These are phyloP conservation scores for Disparrhopalites patrizii DNA, from an alignment of 2,888 invertebrate genomes.

Conservation along the genomic window DNA sequence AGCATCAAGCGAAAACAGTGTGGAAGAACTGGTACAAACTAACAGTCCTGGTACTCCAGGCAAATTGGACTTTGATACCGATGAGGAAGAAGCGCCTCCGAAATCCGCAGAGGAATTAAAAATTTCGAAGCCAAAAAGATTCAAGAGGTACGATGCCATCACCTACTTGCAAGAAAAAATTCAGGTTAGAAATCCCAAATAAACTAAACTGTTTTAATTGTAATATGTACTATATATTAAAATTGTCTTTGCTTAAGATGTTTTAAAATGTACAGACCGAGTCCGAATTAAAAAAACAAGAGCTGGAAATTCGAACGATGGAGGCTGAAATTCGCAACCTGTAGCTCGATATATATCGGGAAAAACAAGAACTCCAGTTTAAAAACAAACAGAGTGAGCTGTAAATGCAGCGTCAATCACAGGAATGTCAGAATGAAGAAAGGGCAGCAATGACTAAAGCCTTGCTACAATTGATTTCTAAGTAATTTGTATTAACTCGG, in stretches of 20 bases:
- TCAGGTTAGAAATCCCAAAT: not conserved
- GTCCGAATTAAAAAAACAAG: not conserved
- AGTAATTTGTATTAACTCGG: too few relatives aligned
- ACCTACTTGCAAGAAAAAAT: not conserved
- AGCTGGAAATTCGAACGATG: not conserved
- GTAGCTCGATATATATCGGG: not conserved
- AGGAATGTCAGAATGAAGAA: not conserved
- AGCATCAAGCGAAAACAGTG: too few relatives aligned
- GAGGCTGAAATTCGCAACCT: not conserved
- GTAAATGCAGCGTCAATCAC: not conserved
- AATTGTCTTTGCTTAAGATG: not conserved
- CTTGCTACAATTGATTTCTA: not conserved
- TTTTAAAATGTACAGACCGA: too few relatives aligned
- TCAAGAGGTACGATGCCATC: not conserved
- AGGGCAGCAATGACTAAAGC: not conserved
- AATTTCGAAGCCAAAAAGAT: not conserved
- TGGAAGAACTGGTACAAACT: too few relatives aligned
- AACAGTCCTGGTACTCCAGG: too few relatives aligned
- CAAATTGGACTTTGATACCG: not conserved
- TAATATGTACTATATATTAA: not conserved
- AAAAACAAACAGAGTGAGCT: not conserved
- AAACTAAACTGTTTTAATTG: not conserved
- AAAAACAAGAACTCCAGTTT: not conserved
- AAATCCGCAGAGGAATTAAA: too few relatives aligned
- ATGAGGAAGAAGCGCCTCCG: not conserved